Base-by-base conservation (phyloP, 2,113 vertebrate species). In the Gambusia holbrooki region DNA sequence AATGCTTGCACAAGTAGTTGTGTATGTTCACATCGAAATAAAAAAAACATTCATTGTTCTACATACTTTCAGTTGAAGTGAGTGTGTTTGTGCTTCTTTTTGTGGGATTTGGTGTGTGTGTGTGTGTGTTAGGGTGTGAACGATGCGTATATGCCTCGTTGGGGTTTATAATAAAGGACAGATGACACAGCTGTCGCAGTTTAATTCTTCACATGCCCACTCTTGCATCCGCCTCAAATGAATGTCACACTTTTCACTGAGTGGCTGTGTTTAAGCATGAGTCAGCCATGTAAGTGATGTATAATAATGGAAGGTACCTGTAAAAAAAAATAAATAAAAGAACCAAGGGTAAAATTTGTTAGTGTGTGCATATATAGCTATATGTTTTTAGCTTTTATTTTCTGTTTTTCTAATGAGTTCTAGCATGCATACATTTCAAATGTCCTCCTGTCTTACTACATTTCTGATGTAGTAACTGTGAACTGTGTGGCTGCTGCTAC, bases 11-110 rank as follows among this genome's bases (percentile, higher is more conserved):
- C 84, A 87, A 77, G 80, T 42, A 29, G 69, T 82, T 63, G 65
- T 75, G 76, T 69, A 75, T 62, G 87, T 33, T 74, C 84, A 66
- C 69, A 69, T 32, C 75, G 74, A 66, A 40, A 86, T 90, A 87
- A 60, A 92, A 89, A 82, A 82, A 87, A 90, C 91, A 92, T 90
- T 90, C 84, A 17, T 81, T 64, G 71, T 84, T 84, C 48, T 85
- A 89, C 40, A 62, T 80, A 83, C 84, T 80, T 91, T 85, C 66
- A 83, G 76, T 77, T 85, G 64, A 79, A 74, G 73, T 69, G 82
- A 80, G 72, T 83, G 87, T 73, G 69, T 19, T 91, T 92, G 91
- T 93, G 90, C 92, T 92, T 92, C 2, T 81, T 77, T 75, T 72
- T 76, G 73, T 15, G 13, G 5, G 14, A 10, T 15, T 35, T 27